A percentile compares a stretch with the other conserved stretches of the same genome.
These are phyloP conservation scores for Plotosus lineatus DNA, from an alignment of 2,113 vertebrate genomes.

Conservation along the genomic window DNA sequence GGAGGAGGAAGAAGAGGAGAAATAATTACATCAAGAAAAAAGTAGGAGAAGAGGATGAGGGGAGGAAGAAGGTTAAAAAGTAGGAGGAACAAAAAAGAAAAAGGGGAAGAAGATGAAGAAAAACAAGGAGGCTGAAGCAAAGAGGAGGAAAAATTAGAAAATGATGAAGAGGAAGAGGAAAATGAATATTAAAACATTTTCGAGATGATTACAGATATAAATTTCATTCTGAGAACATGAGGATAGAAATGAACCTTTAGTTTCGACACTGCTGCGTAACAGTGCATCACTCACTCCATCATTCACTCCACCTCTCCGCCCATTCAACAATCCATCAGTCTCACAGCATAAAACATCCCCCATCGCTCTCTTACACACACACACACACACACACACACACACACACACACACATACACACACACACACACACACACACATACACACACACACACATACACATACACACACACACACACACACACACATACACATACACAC, in stretches of 20 bases:
- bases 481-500: too few relatives aligned
- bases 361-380: neutral
- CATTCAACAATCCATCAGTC: neutral
- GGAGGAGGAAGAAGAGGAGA: too few relatives aligned
- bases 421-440: neutral
- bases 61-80: too few relatives aligned
- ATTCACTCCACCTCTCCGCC: too few relatives aligned
- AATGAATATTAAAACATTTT: conserved; percentile 7
- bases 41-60: too few relatives aligned
- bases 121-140: too few relatives aligned
- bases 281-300: conserved; percentile 14
- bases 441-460: conserved; percentile 1
- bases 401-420: too few relatives aligned
- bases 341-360: conserved; percentile 12
- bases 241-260: conserved; percentile 14
- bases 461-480: conserved; percentile 7
- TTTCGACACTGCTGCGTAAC: neutral
- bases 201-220: conserved; percentile 29
- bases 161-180: neutral
- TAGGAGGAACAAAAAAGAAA: too few relatives aligned
- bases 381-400: too few relatives aligned
- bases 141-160: too few relatives aligned
- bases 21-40: too few relatives aligned
- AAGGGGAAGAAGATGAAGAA: too few relatives aligned
- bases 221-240: conserved; percentile 8